Evolutionary conservation across 2,888 invertebrate genomes (phyloP).

Genomic region (Margaritifera margaritifera): DNA sequence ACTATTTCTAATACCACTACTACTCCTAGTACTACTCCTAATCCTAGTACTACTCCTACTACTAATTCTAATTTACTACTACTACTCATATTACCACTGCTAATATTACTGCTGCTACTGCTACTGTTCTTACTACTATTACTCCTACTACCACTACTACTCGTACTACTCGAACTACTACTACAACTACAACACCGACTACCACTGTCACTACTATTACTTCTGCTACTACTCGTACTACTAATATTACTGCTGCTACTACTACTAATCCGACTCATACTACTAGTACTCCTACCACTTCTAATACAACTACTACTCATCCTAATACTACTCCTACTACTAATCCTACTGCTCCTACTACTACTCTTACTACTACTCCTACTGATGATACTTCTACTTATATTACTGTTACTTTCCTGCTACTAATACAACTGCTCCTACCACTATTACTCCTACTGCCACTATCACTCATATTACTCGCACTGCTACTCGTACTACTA

Average conservation of each 20-base stretch:
- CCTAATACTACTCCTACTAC: conserved; percentile 21
- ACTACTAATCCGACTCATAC: conserved; percentile 15
- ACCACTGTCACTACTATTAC: no score
- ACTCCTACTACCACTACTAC: no score
- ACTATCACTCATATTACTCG: conserved; percentile 14
- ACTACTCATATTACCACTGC: no score
- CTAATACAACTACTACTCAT: conserved; percentile 16
- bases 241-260: conserved; percentile 17
- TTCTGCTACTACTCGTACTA: no score
- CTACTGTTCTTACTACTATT: no score
- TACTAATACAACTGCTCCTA: conserved; percentile 15
- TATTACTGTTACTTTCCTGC: conserved; percentile 1
- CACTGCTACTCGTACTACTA: conserved; percentile 16
- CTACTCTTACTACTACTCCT: conserved; percentile 16
- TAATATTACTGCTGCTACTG: no score
- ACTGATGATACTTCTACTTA: conserved; percentile 9
- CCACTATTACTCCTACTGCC: conserved; percentile 15
- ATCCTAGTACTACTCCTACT: no score
- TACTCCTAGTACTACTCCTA: no score
- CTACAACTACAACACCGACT: no score
- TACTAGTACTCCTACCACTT: conserved; percentile 23
- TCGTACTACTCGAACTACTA: no score
- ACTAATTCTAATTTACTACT: no score
- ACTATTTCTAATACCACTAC: no score
- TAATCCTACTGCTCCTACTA: conserved; percentile 15